Conservation (phyloP, 2,797 vertebrate genomes). For the Xerus rutilus region DNA sequence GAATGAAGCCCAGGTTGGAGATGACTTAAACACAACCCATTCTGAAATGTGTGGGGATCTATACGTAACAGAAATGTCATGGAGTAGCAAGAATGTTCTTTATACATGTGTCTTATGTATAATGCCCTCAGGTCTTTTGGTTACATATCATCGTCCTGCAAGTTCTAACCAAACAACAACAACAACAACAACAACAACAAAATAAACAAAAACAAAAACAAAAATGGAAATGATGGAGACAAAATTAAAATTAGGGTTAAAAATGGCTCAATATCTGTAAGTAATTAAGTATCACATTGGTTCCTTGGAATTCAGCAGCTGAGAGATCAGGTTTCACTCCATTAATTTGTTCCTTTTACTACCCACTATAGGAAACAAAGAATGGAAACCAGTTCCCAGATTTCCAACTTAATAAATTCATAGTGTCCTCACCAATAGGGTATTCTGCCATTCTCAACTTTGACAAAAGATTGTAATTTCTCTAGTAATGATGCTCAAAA, state of each 20-base stretch:
- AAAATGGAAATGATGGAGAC: not conserved
- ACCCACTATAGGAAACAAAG: conserved; percentile 44
- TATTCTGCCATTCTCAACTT: not conserved
- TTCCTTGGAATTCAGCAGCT: conserved; percentile 44
- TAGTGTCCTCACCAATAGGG: not conserved
- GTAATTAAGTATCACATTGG: conserved; percentile 60
- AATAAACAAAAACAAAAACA: not conserved
- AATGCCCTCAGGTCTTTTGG: not conserved
- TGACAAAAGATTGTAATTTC: not conserved
- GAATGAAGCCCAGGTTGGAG: not conserved
- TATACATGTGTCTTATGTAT: not conserved
- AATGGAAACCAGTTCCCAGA: conserved; percentile 36
- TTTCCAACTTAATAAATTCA: conserved; percentile 38
- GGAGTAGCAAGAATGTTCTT: not conserved
- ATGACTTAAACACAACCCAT: not conserved
- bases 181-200: too few relatives aligned
- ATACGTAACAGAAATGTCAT: not conserved
- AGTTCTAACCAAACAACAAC: not conserved
- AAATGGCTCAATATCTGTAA: conserved; percentile 35
- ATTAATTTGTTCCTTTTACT: conserved; percentile 63
- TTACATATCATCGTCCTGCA: not conserved
- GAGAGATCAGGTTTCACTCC: conserved; percentile 40
- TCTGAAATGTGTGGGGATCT: not conserved
- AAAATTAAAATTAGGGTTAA: conserved; percentile 53
- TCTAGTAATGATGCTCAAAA: not conserved